Base-by-base conservation (phyloP, 2,797 vertebrate genomes). In the Rhynchotus rufescens region DNA sequence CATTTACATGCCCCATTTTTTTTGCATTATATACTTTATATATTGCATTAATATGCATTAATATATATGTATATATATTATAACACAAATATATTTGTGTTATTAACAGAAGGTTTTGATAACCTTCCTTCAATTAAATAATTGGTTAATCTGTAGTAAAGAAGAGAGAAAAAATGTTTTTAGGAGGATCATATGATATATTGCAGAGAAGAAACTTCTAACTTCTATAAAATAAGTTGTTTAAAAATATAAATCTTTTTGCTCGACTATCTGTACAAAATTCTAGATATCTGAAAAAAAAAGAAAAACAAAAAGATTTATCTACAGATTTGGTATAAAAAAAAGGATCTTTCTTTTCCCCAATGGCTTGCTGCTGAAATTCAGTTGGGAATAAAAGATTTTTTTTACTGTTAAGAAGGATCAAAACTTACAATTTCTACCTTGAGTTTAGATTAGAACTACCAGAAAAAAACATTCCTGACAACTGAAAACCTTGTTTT, bases 151-250 rank as follows among this genome's bases (percentile, higher is more conserved):
- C 77, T 60, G 8, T 22, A 56, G 16, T 54, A 57, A 73, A 74
- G 25, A 32, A 61, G 34, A 83, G 32, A 54, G 0, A 3, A 44
- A 61, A 47, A 91, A 65, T 83, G 19, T 3, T 75, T 85, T 90
- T 52, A 9, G 52, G 15, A 57, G 56, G 9, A 14, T 51, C 7
- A 3, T 26, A 4, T 34, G 62, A 66, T 19, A 15, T 51, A 4
- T 16, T 80, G 26, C 11, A 75, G 51, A 68, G 25, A 86, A 83
- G 9, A 26, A 47, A 26, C 0, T 0, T 54, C 4, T 2, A 3
- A 7, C 2, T 6, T 38, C 65, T 80, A 45, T 32, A 74, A 80
- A 76, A 42, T 15, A 57, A 0, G 0, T 1, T 68, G 47, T 19
- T 85, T 81, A 22, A 69, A 88, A 75, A 56, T 16, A 28, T 3